phyloP scores from a whole-genome alignment of 1,140 invertebrate species.

The Penaeus indicus region DNA sequence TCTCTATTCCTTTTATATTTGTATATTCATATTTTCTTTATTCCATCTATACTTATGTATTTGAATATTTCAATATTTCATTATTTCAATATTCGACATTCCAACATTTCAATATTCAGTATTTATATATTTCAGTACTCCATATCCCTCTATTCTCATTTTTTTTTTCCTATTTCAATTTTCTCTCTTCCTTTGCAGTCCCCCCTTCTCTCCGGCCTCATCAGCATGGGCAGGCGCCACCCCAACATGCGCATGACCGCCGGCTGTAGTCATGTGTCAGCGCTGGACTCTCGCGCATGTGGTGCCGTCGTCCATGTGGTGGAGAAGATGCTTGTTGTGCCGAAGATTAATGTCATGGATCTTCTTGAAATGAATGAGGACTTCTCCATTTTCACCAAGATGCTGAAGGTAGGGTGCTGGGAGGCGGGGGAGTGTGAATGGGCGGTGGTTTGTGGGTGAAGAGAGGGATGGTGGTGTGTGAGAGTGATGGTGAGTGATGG shows the following conservation, averaged over 20 bases:
- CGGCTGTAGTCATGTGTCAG: slow-evolving; percentile 76
- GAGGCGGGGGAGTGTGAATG: neutral
- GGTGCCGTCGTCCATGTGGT: slow-evolving; percentile 76
- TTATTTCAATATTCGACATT: too few relatives aligned
- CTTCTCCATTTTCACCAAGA: slow-evolving; percentile 71
- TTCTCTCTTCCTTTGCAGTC: slow-evolving; percentile 28
- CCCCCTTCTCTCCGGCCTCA: slow-evolving; percentile 67
- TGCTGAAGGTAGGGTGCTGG: slow-evolving; percentile 69
- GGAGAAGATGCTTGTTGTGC: slow-evolving; percentile 74
- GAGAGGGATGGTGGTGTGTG: neutral
- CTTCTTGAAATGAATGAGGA: slow-evolving; percentile 70
- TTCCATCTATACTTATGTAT: too few relatives aligned
- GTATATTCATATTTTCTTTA: too few relatives aligned
- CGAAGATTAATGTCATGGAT: slow-evolving; percentile 72
- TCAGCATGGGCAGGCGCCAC: slow-evolving; percentile 73
- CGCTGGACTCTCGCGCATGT: slow-evolving; percentile 76
- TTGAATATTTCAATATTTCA: too few relatives aligned
- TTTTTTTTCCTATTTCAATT: neutral
- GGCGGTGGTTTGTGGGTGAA: neutral
- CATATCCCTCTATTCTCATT: neutral
- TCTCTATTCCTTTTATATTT: too few relatives aligned
- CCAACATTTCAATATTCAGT: neutral
- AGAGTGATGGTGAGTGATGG: neutral
- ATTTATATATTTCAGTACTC: neutral
- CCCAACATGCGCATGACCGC: slow-evolving; percentile 72